Evolutionary conservation across 2,113 vertebrate species (phyloP), one percentile per base, ranked within the genome.

Genomic region (Puffinus mauretanicus): DNA sequence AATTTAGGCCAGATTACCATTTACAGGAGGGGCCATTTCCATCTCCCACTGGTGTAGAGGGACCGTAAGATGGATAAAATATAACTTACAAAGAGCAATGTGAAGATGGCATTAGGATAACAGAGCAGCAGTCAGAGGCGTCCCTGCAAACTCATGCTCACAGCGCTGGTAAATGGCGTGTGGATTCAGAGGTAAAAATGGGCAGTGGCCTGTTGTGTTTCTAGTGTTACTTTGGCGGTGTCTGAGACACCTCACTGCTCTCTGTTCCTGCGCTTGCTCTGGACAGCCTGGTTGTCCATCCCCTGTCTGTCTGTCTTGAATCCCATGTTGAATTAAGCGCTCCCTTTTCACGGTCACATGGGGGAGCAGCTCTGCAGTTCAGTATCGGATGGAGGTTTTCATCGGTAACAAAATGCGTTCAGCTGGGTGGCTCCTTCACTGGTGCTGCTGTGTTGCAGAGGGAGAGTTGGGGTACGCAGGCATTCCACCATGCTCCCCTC

Each of bases 231-330:
- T 90, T 21, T 14, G 16, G 27, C 1, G 1, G 4, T 64, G 18
- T 24, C 47, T 69, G 51, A 52, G 61, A 36, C 11, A 62, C 34
- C 51, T 65, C 2, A 1, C 13, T 22, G 14, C 24, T 89, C 36
- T 10, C 25, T 60, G 18, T 27, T 67, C 26, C 66, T 38, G 11
- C 12, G 54, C 34, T 71, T 78, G 46, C 67, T 73, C 7, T 3
- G 47, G n/a, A 52, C 21, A 58, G 47, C 17, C 38, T 15, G 76
- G 40, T 62, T 75, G 62, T 75, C 42, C 58, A 42, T 32, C 20
- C 9, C 19, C 46, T 65, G 7, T 34, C 64, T 42, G 16, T 9
- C 4, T 34, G 34, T 62, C 60, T 82, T 0, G 0, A 64, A 40
- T 42, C 80, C 40, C 20, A 2, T 9, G 18, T 9, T 64, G 61